Percentiles rank a stretch among this genome's conserved stretches.
These are phyloP conservation scores for Aramus guarauna DNA, from an alignment of 2,113 vertebrate species.

Conservation along the genomic window DNA sequence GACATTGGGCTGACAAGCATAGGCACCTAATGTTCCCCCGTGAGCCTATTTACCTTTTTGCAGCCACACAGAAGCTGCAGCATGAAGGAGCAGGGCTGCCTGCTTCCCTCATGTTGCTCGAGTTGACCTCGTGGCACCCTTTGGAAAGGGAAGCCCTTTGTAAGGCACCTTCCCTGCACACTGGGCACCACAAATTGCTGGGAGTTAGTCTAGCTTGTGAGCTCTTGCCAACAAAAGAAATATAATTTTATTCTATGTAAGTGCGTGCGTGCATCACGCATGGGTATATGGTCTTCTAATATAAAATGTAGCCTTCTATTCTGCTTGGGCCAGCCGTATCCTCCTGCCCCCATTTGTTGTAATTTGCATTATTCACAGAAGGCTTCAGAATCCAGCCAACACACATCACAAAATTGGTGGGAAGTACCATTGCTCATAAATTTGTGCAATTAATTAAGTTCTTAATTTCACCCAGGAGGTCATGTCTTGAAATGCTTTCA, in stretches of 20 bases:
- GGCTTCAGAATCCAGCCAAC: neutral
- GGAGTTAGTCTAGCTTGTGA: neutral
- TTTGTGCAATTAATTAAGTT: neutral
- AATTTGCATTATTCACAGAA: neutral
- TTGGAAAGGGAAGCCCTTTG: neutral
- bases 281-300: neutral
- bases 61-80: neutral
- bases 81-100: neutral
- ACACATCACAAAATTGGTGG: neutral
- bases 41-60: neutral
- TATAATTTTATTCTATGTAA: neutral
- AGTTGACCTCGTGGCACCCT: neutral
- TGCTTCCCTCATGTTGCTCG: neutral
- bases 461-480: constrained; percentile 1
- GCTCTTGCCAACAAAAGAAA: neutral
- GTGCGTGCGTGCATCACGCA: rapidly evolving
- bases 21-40: neutral
- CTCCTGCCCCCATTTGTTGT: neutral
- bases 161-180: neutral
- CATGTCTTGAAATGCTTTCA: neutral
- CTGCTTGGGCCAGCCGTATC: neutral
- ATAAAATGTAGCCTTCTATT: neutral
- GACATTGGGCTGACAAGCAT: neutral
- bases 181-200: neutral
- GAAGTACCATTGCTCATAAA: neutral